phyloP scores from a whole-genome alignment of 2,888 invertebrate genomes.

The Stramonita haemastoma region DNA sequence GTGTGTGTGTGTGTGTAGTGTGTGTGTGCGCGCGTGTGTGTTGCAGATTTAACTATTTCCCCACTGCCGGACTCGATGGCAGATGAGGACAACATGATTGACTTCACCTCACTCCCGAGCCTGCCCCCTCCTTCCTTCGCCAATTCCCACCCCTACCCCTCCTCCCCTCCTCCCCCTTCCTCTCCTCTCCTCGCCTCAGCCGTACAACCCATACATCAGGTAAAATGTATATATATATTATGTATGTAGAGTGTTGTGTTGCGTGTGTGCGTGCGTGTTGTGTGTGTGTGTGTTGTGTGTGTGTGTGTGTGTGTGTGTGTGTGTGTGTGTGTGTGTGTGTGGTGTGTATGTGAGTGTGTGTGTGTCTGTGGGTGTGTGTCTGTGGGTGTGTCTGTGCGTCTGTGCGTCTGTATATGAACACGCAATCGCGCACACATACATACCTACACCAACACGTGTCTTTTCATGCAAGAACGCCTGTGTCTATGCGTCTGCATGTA shows the following conservation, averaged over 20 bases:
- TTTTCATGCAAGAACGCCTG: not conserved
- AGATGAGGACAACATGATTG: slow-evolving; percentile 57
- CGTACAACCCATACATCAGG: not conserved
- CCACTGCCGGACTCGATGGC: slow-evolving; percentile 83
- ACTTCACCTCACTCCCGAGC: slow-evolving; percentile 55
- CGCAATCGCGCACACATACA: not conserved
- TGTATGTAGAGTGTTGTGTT: not conserved
- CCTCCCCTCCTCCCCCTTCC: slow-evolving; percentile 36
- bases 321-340: not conserved
- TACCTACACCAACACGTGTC: not conserved
- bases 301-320: not conserved
- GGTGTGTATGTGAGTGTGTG: not conserved
- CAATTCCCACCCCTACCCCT: slow-evolving; percentile 29
- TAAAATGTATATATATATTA: not conserved
- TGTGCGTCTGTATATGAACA: slow-evolving; percentile 21
- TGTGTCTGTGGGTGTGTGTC: not conserved
- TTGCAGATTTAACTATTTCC: slow-evolving; percentile 85
- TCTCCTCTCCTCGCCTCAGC: slow-evolving; percentile 5
- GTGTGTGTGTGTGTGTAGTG: not conserved
- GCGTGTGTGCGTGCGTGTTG: not conserved
- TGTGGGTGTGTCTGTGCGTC: slow-evolving; percentile 6
- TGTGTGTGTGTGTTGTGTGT: not conserved
- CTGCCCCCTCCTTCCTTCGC: slow-evolving; percentile 50
- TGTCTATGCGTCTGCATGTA: not conserved
- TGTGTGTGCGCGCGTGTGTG: slow-evolving; percentile 1